Percentiles rank a stretch among this genome's conserved stretches.
These are phyloP conservation scores for Prionailurus bengalensis DNA, from an alignment of 2,113 vertebrate genomes.

Conservation along the genomic window DNA sequence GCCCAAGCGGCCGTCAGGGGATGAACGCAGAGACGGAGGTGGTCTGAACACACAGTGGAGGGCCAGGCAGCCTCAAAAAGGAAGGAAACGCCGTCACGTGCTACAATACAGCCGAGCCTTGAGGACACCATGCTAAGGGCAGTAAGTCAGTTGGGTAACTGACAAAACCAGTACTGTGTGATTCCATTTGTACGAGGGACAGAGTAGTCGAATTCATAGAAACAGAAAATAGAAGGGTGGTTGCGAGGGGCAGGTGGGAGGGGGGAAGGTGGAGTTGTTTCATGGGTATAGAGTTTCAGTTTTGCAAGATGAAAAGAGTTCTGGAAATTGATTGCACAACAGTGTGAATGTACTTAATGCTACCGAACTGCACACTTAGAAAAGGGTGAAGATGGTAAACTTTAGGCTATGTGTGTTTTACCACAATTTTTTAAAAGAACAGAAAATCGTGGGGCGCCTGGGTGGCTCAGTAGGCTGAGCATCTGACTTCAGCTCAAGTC, in stretches of 20 bases:
- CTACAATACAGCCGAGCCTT: background rate
- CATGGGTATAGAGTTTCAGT: background rate
- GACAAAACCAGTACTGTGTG: background rate
- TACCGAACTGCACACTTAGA: background rate
- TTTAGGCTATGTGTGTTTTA: background rate
- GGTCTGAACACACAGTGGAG: background rate
- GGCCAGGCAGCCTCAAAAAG: background rate
- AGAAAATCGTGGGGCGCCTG: background rate
- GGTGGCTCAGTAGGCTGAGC: too few relatives aligned
- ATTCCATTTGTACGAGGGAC: background rate
- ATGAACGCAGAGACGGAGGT: background rate
- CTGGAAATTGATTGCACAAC: background rate
- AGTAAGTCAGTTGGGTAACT: background rate
- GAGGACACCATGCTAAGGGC: background rate
- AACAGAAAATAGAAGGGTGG: background rate
- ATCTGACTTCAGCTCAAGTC: too few relatives aligned
- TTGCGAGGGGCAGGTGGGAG: background rate
- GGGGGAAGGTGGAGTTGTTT: background rate
- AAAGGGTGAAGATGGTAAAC: background rate
- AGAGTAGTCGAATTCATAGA: background rate
- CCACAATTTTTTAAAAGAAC: background rate
- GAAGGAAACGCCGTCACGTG: background rate
- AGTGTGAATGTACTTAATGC: background rate
- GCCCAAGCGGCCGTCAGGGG: background rate
- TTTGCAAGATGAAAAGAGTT: conserved; percentile 10